Evolutionary conservation across 2,888 invertebrate species (phyloP).

Genomic region (Saturnia pavonia): DNA sequence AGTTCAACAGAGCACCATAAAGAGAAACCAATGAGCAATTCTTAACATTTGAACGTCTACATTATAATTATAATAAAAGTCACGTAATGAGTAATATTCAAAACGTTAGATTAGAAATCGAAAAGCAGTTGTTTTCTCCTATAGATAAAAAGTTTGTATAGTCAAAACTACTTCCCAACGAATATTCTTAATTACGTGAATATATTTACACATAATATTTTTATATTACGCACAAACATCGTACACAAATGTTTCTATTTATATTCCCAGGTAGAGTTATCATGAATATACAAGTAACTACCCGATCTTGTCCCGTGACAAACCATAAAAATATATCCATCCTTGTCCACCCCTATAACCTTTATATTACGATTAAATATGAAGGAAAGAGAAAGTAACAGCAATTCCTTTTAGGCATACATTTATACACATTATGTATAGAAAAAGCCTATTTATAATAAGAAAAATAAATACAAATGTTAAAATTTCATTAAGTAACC

Average conservation of each 20-base stretch:
- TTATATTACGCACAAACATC: no score
- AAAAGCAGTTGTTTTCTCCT: no score
- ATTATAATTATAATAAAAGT: neutral
- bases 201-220: neutral
- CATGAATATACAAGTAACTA: neutral
- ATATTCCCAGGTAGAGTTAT: neutral
- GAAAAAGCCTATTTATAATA: constrained; percentile 56
- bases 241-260: neutral
- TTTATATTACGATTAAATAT: constrained; percentile 67
- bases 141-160: no score
- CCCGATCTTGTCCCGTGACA: neutral
- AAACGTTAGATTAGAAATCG: neutral
- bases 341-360: constrained; percentile 51
- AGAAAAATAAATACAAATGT: constrained; percentile 7
- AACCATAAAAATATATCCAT: constrained; percentile 29
- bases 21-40: constrained; percentile 53
- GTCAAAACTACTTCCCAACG: neutral
- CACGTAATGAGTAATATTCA: constrained; percentile 2
- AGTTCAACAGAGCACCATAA: constrained; percentile 50
- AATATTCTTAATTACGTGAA: neutral
- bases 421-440: constrained; percentile 71
- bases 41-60: neutral
- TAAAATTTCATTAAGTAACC: constrained; percentile 7
- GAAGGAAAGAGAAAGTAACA: constrained; percentile 62
- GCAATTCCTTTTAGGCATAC: constrained; percentile 49